phyloP scores from a whole-genome alignment of 2,888 invertebrate genomes.

The Elysia crispata region DNA sequence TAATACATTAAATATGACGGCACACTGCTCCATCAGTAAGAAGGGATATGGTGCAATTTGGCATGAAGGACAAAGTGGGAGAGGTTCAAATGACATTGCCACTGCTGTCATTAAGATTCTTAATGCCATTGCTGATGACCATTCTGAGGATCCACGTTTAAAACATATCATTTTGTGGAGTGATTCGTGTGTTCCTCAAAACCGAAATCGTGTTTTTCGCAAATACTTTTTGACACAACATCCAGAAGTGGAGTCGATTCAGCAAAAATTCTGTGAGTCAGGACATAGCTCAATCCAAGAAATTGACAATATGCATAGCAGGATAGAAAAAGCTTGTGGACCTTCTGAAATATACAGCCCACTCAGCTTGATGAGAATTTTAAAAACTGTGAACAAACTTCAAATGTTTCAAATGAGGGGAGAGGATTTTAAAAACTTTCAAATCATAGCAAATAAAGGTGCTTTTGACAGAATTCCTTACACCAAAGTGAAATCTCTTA shows the following conservation, averaged over 20 bases:
- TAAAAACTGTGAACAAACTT: not conserved
- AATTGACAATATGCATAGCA: constrained; percentile 30
- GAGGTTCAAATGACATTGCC: constrained; percentile 24
- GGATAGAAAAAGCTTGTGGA: constrained; percentile 23
- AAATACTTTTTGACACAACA: constrained; percentile 12
- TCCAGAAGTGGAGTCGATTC: not conserved
- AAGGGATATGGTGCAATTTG: constrained; percentile 14
- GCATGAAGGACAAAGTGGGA: constrained; percentile 23
- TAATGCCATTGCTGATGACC: not conserved
- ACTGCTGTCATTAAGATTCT: constrained; percentile 17
- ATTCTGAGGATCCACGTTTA: not conserved
- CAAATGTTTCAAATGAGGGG: not conserved
- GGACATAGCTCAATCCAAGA: constrained; percentile 25
- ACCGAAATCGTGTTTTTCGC: not conserved
- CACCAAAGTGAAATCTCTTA: no score
- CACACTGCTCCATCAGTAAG: constrained; percentile 11
- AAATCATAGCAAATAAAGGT: no score
- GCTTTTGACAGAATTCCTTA: no score
- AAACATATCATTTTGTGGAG: constrained; percentile 21
- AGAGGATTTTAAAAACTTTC: no score
- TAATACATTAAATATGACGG: constrained; percentile 25
- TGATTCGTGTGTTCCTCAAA: constrained; percentile 35
- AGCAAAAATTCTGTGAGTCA: constrained; percentile 25
- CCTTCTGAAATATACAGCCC: constrained; percentile 16
- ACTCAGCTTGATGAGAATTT: not conserved